Evolutionary conservation across 1,140 invertebrate species (phyloP).

Genomic region (Danaus melanippus): DNA sequence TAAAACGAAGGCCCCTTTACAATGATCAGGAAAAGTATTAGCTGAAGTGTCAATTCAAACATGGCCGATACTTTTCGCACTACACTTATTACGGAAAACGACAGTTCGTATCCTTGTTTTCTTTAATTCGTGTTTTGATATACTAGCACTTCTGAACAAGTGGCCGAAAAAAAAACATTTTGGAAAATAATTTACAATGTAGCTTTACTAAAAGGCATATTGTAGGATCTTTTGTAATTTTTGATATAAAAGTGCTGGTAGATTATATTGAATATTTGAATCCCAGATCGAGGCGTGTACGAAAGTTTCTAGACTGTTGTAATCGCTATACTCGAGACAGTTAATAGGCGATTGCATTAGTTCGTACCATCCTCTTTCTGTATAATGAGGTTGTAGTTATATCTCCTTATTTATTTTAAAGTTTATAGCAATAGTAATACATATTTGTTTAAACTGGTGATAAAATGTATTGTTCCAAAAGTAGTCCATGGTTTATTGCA

Average conservation of each 20-base stretch:
- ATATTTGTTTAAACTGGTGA: slow-evolving; percentile 49
- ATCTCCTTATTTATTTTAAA: slow-evolving; percentile 66
- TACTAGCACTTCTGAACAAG: slow-evolving; percentile 59
- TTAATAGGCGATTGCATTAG: slow-evolving; percentile 50
- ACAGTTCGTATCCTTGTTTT: slow-evolving; percentile 53
- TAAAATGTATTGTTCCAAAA: slow-evolving; percentile 39
- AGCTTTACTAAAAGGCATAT: slow-evolving; percentile 49
- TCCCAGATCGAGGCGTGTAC: slow-evolving; percentile 59
- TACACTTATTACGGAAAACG: slow-evolving; percentile 59
- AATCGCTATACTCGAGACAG: slow-evolving; percentile 30
- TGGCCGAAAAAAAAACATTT: slow-evolving; percentile 50
- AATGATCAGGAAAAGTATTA: slow-evolving; percentile 48
- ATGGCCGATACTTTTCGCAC: slow-evolving; percentile 57
- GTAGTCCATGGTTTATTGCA: slow-evolving; percentile 31
- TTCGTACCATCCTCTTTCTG: slow-evolving; percentile 64
- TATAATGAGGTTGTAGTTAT: slow-evolving; percentile 62
- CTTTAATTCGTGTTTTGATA: slow-evolving; percentile 46
- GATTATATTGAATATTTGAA: slow-evolving; percentile 40
- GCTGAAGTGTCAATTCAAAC: slow-evolving; percentile 45
- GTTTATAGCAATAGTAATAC: slow-evolving; percentile 58
- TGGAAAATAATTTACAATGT: slow-evolving; percentile 59
- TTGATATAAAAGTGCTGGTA: slow-evolving; percentile 70
- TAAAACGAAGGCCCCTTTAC: slow-evolving; percentile 51
- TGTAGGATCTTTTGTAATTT: slow-evolving; percentile 68
- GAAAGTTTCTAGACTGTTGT: slow-evolving; percentile 54